Conservation (phyloP, 2,797 vertebrate genomes). For the Cichlasoma orientale region DNA sequence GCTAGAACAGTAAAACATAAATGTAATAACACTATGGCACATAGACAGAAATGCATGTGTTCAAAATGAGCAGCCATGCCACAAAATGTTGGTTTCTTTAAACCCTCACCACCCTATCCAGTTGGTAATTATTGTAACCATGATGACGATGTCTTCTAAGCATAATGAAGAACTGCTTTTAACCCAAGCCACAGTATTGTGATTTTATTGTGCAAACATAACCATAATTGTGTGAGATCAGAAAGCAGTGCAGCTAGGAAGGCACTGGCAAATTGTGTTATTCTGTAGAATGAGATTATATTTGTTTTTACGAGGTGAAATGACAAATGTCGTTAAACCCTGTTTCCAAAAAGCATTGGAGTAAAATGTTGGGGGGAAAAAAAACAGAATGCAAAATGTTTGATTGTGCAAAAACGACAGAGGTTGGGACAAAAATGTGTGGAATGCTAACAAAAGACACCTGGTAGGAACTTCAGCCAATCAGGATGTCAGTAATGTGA, state of each 20-base stretch:
- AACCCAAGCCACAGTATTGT: not conserved
- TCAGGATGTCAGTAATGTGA: not conserved
- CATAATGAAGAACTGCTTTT: not conserved
- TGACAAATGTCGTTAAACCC: not conserved
- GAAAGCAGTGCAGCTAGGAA: not conserved
- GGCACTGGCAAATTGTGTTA: not conserved
- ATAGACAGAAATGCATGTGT: not conserved
- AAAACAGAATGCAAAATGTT: not conserved
- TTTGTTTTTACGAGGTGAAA: not conserved
- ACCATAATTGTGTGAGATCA: not conserved
- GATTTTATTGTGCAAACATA: not conserved
- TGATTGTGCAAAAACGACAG: not conserved
- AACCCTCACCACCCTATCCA: rapidly evolving
- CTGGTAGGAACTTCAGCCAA: not conserved
- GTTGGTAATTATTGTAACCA: not conserved
- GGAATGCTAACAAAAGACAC: not conserved
- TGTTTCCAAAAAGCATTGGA: not conserved
- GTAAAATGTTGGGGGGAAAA: not conserved
- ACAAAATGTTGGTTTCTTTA: slow-evolving; percentile 1
- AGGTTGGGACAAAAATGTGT: not conserved
- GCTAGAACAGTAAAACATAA: not conserved
- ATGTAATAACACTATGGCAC: not conserved
- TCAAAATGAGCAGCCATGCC: not conserved
- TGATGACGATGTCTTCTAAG: not conserved
- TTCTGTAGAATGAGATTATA: not conserved